A percentile compares a stretch with the other conserved stretches of the same genome.
These are phyloP conservation scores for Euwallacea fornicatus DNA, from an alignment of 1,140 invertebrate genomes.

Conservation along the genomic window DNA sequence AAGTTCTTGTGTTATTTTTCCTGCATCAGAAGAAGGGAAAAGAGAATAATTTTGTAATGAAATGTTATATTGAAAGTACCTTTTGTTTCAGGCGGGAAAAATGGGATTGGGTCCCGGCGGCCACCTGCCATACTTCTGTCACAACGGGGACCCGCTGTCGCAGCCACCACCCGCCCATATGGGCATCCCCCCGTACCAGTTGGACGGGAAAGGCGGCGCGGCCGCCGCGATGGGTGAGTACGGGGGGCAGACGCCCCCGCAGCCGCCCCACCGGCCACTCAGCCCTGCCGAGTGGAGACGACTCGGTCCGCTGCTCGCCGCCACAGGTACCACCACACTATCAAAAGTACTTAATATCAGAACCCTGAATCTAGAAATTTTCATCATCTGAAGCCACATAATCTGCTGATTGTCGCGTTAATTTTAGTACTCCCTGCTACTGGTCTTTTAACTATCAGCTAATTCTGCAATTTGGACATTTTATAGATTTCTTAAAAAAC, in stretches of 20 bases:
- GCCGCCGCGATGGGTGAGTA: constrained; percentile 67
- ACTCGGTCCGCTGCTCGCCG: constrained; percentile 58
- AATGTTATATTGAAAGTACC: neutral
- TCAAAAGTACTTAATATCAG: too few relatives aligned
- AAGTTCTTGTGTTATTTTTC: constrained; percentile 25
- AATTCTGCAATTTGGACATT: too few relatives aligned
- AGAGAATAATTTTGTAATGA: neutral
- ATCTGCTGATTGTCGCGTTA: too few relatives aligned
- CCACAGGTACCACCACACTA: constrained; percentile 55
- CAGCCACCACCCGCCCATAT: constrained; percentile 96
- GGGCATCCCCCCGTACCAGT: constrained; percentile 92
- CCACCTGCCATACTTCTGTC: constrained; percentile 83
- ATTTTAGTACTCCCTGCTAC: too few relatives aligned
- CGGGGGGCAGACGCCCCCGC: constrained; percentile 48
- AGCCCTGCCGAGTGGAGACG: constrained; percentile 59
- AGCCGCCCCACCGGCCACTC: constrained; percentile 50
- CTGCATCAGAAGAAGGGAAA: neutral
- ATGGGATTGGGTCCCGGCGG: constrained; percentile 75
- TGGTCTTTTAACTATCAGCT: too few relatives aligned
- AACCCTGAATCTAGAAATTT: too few relatives aligned
- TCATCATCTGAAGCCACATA: neutral
- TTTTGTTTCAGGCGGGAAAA: constrained; percentile 80
- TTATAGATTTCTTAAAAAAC: too few relatives aligned
- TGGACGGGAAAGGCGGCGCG: constrained; percentile 71
- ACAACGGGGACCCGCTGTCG: constrained; percentile 79